Evolutionary conservation across 30 jellyfish, hydroid and myxozoan genomes (phyloP).

Genomic region (Morbakka virulenta): DNA sequence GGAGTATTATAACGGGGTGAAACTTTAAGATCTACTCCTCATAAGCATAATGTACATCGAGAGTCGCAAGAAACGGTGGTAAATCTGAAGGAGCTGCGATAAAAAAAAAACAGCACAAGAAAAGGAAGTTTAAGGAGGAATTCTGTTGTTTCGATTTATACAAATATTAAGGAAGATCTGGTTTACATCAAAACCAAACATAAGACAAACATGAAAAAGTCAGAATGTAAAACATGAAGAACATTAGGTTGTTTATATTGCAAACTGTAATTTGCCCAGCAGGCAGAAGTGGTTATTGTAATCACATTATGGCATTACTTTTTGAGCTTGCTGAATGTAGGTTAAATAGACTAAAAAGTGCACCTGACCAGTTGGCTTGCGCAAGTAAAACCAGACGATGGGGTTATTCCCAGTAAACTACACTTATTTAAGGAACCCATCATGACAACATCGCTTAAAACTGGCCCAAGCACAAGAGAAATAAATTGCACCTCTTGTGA

Average conservation of each 20-base stretch:
- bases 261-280: slow-evolving; percentile 47
- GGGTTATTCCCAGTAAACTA: slow-evolving; percentile 52
- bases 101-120: slow-evolving; percentile 17
- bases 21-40: too few relatives aligned
- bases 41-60: too few relatives aligned
- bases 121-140: slow-evolving; percentile 28
- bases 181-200: slow-evolving; percentile 14
- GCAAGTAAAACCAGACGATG: slow-evolving; percentile 55
- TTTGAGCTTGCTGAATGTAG: slow-evolving; percentile 57
- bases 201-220: slow-evolving; percentile 34
- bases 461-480: slow-evolving; percentile 32
- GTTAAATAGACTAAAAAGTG: neutral
- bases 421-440: slow-evolving; percentile 18
- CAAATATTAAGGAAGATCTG: neutral
- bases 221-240: neutral
- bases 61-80: too few relatives aligned
- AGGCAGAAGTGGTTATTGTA: slow-evolving; percentile 54
- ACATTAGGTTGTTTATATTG: slow-evolving; percentile 7
- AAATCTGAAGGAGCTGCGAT: slow-evolving; percentile 38
- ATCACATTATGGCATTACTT: slow-evolving; percentile 73
- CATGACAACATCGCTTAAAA: slow-evolving; percentile 28
- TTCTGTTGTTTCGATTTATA: slow-evolving; percentile 18
- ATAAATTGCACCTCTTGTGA: slow-evolving; percentile 28
- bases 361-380: slow-evolving; percentile 68
- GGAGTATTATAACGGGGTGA: slow-evolving; percentile 13